Base-by-base conservation (phyloP, 2,113 vertebrate genomes). In the Xyliphius kryptos region DNA sequence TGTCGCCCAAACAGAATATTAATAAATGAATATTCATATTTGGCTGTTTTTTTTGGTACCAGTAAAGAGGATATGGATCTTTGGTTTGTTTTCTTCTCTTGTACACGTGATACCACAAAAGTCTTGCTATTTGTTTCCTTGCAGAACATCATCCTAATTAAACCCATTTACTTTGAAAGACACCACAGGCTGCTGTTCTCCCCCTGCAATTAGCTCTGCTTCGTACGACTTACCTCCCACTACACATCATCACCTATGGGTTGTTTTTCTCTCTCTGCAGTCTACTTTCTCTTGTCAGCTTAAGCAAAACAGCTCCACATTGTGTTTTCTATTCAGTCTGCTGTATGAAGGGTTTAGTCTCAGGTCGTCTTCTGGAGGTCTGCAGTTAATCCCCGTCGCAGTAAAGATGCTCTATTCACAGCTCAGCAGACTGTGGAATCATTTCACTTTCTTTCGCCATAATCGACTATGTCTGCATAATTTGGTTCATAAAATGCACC, bases 141-240 rank as follows among this genome's bases (percentile, higher is more conserved):
- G 48, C 56, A 60, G 63, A 68, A 63, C 40, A 66, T 66, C 67
- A 74, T 78, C 72, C 77, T 80, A 81, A 82, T 83, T 81, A 80
- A 79, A 76, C 56, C 40, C 52, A 74, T 74, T 74, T 62, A 58
- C 67, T 56, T 60, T 77, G 73, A 77, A 78, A 76, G 69, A 68
- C 73, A 71, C 75, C 52, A 63, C 76, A 77, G 76, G 72, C 13
- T 67, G 65, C 72, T 72, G 66, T 76, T 55, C 15, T 77, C 76
- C 67, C 46, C 65, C 53, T 72, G 72, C 62, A 82, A 81, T 83
- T 79, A 80, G 57, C 71, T 69, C 63, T 68, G 67, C 63, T 49
- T 79, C 68, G 73, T 52, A 63, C 72, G 21, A 56, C 65, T 63
- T 67, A 59, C 61, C 62, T 13, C 58, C 73, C 22, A 21, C 60